Base-by-base conservation (phyloP, 2,888 invertebrate species). In the Chesias legatella region DNA sequence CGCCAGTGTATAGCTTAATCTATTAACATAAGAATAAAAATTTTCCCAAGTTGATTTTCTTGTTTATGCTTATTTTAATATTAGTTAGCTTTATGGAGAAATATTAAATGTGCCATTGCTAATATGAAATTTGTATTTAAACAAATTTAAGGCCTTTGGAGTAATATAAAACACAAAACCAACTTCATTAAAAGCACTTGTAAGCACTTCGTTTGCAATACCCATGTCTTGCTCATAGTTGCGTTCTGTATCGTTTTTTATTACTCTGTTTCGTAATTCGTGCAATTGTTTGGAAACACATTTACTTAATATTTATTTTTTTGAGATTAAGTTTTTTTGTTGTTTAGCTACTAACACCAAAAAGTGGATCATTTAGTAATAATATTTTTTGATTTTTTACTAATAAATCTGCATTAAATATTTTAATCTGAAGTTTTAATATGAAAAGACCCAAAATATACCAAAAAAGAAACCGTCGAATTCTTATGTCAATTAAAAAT, bases 281-380 rank as follows among this genome's bases (percentile, higher is more conserved):
- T 83, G 79, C 79, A 82, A 83, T 81, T 55, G 46, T 48, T 41
- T 39, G 45, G 59, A 63, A 58, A 63, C 57, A 56, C 51, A 65
- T 73, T 62, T 75, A 75, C 73, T 74, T 77, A 77, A 74, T 76
- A 81, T 82, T 83, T 84, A 75, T 67, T 61, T 66, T 60, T 59
- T 50, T 48, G 64, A 68, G 45, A 32, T 44, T 71, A 70, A 70
- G 66, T 66, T 71, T n/a, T n/a, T 72, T 75, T 73, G 66, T 78
- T 75, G 63, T 70, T 65, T 76, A 79, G 72, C 64, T 81, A 86
- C 86, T 86, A 86, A 86, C 86, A 86, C 86, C 86, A 86, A 86
- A 86, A 78, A 85, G 69, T 82, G 63, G 72, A 67, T 68, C 67
- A 62, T 65, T 70, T 71, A n/a, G n/a, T 63, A 67, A 61, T 68